phyloP scores from a whole-genome alignment of 2,113 vertebrate genomes.

The Pandion haliaetus region DNA sequence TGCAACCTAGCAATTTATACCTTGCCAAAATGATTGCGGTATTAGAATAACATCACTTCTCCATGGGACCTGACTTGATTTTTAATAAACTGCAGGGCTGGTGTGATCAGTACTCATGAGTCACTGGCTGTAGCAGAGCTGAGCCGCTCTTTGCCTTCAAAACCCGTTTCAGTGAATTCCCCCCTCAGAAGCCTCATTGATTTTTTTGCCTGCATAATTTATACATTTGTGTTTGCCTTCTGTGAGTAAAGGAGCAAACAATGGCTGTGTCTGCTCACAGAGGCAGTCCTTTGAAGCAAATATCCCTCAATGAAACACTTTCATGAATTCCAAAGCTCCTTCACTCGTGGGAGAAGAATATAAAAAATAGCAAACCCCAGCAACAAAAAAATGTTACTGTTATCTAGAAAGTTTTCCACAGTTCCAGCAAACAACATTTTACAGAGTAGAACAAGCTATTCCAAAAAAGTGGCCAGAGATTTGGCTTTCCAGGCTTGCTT shows the following conservation, averaged over 20 bases:
- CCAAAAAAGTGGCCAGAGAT: not conserved
- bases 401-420: not conserved
- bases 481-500: not conserved
- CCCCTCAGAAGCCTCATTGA: not conserved
- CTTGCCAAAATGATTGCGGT: not conserved
- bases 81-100: not conserved
- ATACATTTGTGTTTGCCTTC: not conserved
- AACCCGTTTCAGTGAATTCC: not conserved
- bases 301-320: not conserved
- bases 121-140: not conserved
- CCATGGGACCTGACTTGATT: constrained; percentile 25
- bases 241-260: not conserved
- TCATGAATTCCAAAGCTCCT: not conserved
- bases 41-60: not conserved
- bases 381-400: not conserved
- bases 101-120: not conserved
- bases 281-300: not conserved
- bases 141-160: not conserved
- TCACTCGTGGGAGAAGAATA: fast-evolving
- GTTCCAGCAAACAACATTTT: not conserved
- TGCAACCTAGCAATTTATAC: not conserved
- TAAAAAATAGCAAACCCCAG: not conserved
- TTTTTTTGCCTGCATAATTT: constrained; percentile 18
- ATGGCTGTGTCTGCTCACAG: not conserved
- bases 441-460: not conserved